A percentile compares a stretch with the other conserved stretches of the same genome.
phyloP scores from a whole-genome alignment of 2,888 invertebrate genomes.

The Plusia festucae region DNA sequence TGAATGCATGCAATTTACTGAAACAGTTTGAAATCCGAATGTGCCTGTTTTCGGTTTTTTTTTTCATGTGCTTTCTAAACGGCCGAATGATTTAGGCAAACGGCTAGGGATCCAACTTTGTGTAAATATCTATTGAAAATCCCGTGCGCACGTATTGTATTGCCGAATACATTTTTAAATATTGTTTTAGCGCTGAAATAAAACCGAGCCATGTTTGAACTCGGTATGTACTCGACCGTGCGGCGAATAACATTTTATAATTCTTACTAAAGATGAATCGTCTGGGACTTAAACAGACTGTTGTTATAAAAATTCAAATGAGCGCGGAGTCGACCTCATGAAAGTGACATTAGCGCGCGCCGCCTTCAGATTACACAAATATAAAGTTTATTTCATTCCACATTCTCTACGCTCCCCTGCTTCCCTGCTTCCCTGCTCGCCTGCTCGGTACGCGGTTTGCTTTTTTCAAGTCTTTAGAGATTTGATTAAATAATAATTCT shows the following conservation, averaged over 20 bases:
- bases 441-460: constrained; percentile 2
- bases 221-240: constrained; percentile 13
- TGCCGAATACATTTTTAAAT: constrained; percentile 17
- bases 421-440: neutral
- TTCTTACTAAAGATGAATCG: constrained; percentile 32
- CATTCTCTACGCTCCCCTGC: constrained; percentile 13
- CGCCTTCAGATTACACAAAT: constrained; percentile 32
- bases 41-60: neutral
- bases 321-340: constrained; percentile 33
- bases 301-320: constrained; percentile 51
- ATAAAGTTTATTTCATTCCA: constrained; percentile 38
- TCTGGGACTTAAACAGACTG: constrained; percentile 26
- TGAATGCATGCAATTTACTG: neutral
- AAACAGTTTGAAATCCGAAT: neutral
- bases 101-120: constrained; percentile 15
- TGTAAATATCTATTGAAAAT: constrained; percentile 22
- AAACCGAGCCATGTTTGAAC: constrained; percentile 21
- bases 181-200: neutral
- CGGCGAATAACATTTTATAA: constrained; percentile 18
- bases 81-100: constrained; percentile 22
- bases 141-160: constrained; percentile 8
- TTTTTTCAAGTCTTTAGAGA: constrained; percentile 3
- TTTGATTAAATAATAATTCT: too few relatives aligned
- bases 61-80: constrained; percentile 12
- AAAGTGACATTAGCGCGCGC: constrained; percentile 27